These are phyloP conservation scores for Clunio marinus DNA, from an alignment of 2,888 invertebrate species.

Conservation along the genomic window DNA sequence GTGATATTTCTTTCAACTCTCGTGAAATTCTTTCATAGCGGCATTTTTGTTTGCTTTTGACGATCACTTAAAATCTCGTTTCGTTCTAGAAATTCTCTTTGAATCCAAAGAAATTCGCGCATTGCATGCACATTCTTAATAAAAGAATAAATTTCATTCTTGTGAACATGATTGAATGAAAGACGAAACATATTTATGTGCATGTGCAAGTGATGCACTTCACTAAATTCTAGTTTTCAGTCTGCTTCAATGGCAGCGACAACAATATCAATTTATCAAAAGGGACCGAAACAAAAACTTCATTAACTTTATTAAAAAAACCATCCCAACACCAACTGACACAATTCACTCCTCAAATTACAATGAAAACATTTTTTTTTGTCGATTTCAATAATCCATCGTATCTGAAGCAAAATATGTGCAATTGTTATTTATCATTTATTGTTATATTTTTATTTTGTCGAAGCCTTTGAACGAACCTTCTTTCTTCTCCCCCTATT, in stretches of 20 bases:
- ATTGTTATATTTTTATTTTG: conserved; percentile 15
- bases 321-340: too few relatives aligned
- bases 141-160: too few relatives aligned
- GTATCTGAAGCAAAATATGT: not conserved
- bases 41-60: conserved; percentile 33
- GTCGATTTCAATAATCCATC: not conserved
- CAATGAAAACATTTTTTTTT: not conserved
- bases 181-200: too few relatives aligned
- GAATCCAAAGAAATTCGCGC: too few relatives aligned
- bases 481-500: not conserved
- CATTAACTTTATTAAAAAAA: conserved; percentile 6
- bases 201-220: not conserved
- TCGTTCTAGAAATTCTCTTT: not conserved
- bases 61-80: conserved; percentile 2
- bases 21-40: conserved; percentile 35
- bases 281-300: conserved; percentile 16
- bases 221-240: not conserved
- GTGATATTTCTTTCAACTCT: conserved; percentile 14
- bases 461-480: not conserved
- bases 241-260: not conserved
- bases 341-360: not conserved
- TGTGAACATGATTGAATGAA: too few relatives aligned
- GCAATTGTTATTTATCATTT: conserved; percentile 33
- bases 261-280: conserved; percentile 32
- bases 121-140: too few relatives aligned